Percentiles rank a stretch among this genome's conserved stretches.
phyloP scores from a whole-genome alignment of 2,113 vertebrate genomes.

The Strigops habroptila region DNA sequence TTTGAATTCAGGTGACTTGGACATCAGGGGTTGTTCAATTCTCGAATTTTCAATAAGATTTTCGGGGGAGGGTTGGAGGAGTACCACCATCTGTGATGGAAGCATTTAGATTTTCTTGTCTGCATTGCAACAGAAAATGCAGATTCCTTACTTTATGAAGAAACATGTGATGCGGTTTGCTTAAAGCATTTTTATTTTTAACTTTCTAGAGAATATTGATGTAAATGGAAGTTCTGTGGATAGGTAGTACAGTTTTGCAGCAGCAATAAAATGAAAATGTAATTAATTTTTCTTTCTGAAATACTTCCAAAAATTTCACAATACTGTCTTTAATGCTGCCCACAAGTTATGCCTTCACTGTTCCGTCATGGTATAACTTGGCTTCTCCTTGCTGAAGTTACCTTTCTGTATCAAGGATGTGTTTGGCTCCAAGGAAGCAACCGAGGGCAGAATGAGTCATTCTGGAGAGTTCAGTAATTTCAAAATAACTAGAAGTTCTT shows the following conservation, averaged over 20 bases:
- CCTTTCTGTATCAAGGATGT: not conserved
- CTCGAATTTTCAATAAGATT: not conserved
- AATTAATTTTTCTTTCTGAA: conserved; percentile 24
- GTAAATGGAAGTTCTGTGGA: conserved; percentile 26
- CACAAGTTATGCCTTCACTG: not conserved
- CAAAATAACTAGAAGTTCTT: not conserved
- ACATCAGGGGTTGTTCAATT: not conserved
- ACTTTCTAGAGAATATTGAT: conserved; percentile 32
- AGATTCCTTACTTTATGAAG: conserved; percentile 21
- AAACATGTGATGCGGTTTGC: conserved; percentile 29
- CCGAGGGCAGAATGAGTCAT: not conserved
- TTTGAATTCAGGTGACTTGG: not conserved
- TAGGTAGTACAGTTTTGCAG: conserved; percentile 16
- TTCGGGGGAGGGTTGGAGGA: not conserved
- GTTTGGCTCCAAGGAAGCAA: not conserved
- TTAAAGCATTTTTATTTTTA: conserved; percentile 50
- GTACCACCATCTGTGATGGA: not conserved
- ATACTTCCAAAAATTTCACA: conserved; percentile 2
- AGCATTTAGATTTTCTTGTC: conserved; percentile 14
- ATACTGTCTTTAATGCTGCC: not conserved
- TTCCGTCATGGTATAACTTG: not conserved
- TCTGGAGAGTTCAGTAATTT: not conserved
- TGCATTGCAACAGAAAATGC: conserved; percentile 18
- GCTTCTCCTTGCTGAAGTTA: not conserved
- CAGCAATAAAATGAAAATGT: conserved; percentile 24